These are phyloP conservation scores for Scaptomyza montana DNA, from an alignment of 1,140 invertebrate genomes.

Conservation along the genomic window DNA sequence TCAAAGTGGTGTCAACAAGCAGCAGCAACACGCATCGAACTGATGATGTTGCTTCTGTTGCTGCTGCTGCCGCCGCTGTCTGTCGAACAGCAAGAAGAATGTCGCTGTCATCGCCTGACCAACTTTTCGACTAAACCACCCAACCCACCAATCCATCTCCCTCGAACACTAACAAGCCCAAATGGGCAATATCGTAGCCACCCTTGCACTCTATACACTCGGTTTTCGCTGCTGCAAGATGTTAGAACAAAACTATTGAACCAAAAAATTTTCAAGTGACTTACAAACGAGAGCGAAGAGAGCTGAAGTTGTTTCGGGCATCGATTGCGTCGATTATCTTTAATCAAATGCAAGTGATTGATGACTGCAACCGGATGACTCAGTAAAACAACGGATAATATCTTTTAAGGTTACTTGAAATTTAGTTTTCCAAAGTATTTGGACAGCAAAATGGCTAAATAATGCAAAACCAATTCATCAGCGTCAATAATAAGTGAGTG, in stretches of 20 bases:
- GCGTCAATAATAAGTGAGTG: not conserved
- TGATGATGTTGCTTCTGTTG: constrained; percentile 47
- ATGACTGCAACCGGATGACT: constrained; percentile 49
- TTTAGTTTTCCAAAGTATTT: not conserved
- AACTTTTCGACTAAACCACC: constrained; percentile 47
- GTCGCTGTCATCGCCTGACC: constrained; percentile 52
- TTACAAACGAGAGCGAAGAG: constrained; percentile 3
- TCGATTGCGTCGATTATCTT: constrained; percentile 74
- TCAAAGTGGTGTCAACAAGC: constrained; percentile 73
- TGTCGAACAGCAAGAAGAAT: constrained; percentile 73
- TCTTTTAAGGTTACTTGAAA: constrained; percentile 44
- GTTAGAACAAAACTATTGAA: constrained; percentile 59
- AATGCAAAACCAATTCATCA: constrained; percentile 15
- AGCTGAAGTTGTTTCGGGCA: constrained; percentile 30
- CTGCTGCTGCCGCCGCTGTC: constrained; percentile 59
- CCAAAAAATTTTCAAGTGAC: constrained; percentile 55
- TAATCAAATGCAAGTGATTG: constrained; percentile 74
- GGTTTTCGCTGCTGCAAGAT: constrained; percentile 1
- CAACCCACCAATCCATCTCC: not conserved
- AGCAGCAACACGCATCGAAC: constrained; percentile 48
- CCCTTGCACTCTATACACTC: no score
- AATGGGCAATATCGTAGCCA: constrained; percentile 55
- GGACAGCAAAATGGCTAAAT: constrained; percentile 1
- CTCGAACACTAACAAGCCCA: constrained; percentile 64
- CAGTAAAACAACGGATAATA: constrained; percentile 11